Base-by-base conservation (phyloP, 2,113 vertebrate genomes). In the Engraulis encrasicolus region DNA sequence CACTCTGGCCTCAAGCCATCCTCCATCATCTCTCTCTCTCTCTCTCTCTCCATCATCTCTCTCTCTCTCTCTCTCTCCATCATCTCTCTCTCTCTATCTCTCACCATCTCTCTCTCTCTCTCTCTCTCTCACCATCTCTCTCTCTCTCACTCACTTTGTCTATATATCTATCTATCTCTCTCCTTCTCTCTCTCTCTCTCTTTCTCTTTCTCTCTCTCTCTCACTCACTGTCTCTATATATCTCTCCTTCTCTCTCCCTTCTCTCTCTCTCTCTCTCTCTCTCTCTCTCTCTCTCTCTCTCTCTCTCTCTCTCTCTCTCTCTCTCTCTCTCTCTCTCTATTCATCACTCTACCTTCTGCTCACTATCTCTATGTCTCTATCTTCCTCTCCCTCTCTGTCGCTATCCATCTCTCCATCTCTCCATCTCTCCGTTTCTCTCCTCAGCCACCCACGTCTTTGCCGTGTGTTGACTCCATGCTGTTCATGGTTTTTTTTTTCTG, bases 41-140 rank as follows among this genome's bases (percentile, higher is more conserved):
- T 87, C 81, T 71, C 78, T 80, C 40, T 9, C 40, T 45, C 9
- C 40, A 3, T 45, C 40, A 3, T 45, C 40, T 9, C 52, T 85
- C 79, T 83, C 9, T 20, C 58, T 27, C 58, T 12, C 78, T 54
- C 34, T 12, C 50, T 40, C 81, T 49, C 83, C 50, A 77, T 78
- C 58, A 61, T 12, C 7, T 27, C 58, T 31, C n/a, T 66, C 58
- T 31, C 14, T 6, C 20, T 23, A 6, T 61, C n/a, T 61, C 6
- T 85, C 84, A 81, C 85, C 58, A 81, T 40, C 80, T 84, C 79
- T 49, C 45, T 50, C 80, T 84, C 66, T 34, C 87, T 80, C 81
- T n/a, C 50, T 82, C 61, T 1, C 15, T 23, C 38, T 78, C 50
- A 82, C 52, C 36, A 71, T 61, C 45, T 36, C 66, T 38, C 50